These are phyloP conservation scores for Cryptotermes secundus DNA, from an alignment of 1,140 invertebrate species.

Conservation along the genomic window DNA sequence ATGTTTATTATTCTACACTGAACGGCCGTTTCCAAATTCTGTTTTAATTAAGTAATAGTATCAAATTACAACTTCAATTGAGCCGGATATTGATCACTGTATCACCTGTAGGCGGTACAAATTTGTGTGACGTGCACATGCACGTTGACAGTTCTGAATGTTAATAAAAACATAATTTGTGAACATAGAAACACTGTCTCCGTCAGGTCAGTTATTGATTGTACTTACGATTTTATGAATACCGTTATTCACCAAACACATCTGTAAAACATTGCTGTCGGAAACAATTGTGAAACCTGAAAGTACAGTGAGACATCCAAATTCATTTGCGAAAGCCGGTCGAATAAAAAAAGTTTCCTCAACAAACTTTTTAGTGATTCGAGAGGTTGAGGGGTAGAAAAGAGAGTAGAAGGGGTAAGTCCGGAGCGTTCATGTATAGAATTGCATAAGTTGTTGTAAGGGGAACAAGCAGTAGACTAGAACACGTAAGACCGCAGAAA, in stretches of 20 bases:
- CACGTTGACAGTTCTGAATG: neutral
- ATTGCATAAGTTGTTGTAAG: neutral
- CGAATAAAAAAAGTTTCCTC: constrained; percentile 1
- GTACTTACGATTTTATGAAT: neutral
- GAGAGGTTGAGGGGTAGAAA: neutral
- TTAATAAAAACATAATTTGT: neutral
- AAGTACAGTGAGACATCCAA: neutral
- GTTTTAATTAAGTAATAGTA: neutral
- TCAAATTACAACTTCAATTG: neutral
- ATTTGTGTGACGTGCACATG: neutral
- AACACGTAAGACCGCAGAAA: neutral
- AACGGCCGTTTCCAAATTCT: neutral
- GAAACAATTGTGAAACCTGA: neutral
- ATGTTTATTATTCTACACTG: neutral
- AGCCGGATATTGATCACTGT: neutral
- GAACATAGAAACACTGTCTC: neutral
- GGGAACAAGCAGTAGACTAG: neutral
- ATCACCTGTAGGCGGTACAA: neutral
- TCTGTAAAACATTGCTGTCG: neutral
- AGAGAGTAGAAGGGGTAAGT: neutral
- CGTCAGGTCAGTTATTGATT: neutral
- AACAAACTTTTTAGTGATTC: neutral
- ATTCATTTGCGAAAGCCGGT: neutral
- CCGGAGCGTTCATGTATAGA: neutral
- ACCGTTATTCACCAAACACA: neutral